phyloP scores from a whole-genome alignment of 2,888 invertebrate species.

The Hypercompe scribonia region DNA sequence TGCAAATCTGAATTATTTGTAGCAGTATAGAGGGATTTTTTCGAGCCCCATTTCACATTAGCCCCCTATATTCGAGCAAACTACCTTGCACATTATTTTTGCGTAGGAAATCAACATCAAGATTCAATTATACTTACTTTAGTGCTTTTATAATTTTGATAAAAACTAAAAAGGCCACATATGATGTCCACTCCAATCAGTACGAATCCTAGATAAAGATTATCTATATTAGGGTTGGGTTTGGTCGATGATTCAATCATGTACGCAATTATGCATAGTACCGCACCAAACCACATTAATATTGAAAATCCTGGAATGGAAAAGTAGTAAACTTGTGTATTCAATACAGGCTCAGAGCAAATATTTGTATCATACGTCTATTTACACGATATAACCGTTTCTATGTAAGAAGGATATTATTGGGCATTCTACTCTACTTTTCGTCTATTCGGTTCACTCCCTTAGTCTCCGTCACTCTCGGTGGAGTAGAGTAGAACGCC shows the following conservation, averaged over 20 bases:
- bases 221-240: slow-evolving; percentile 96
- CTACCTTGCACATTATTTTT: not conserved
- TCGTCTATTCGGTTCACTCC: no score
- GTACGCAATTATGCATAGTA: slow-evolving; percentile 88
- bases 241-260: slow-evolving; percentile 90
- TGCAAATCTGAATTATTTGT: not conserved
- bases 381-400: no score
- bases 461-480: no score
- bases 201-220: slow-evolving; percentile 97
- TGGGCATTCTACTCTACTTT: no score
- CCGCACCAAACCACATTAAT: slow-evolving; percentile 92
- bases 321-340: not conserved
- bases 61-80: not conserved
- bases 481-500: no score
- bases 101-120: not conserved
- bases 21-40: not conserved
- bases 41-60: not conserved
- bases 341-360: not conserved
- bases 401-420: no score
- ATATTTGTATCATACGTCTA: no score
- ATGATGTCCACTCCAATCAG: slow-evolving; percentile 97
- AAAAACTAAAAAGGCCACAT: slow-evolving; percentile 99
- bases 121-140: slow-evolving; percentile 69
- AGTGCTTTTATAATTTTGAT: slow-evolving; percentile 98
- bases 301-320: slow-evolving; percentile 90